Percentiles rank a stretch among this genome's conserved stretches.
phyloP scores from a whole-genome alignment of 2,113 vertebrate genomes.

The Mirza zaza region DNA sequence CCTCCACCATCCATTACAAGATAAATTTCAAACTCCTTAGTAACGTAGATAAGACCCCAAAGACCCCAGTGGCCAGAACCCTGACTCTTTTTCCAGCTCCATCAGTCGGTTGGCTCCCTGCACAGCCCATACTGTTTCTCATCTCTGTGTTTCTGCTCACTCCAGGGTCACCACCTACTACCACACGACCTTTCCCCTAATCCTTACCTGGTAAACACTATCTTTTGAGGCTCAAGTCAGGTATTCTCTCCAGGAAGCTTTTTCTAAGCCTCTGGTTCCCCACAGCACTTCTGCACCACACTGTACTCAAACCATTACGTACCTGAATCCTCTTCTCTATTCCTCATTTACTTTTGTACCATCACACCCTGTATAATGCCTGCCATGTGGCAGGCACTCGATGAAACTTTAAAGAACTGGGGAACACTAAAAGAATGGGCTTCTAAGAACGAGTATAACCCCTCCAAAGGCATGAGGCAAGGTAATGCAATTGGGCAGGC shows the following conservation, averaged over 20 bases:
- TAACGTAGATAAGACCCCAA: background rate
- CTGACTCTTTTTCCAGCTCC: background rate
- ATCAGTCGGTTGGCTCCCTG: background rate
- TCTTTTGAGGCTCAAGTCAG: background rate
- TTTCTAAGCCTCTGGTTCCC: background rate
- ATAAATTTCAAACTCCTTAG: constrained; percentile 16
- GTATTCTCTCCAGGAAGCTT: background rate
- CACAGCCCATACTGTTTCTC: background rate
- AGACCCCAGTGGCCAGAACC: background rate
- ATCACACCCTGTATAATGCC: background rate
- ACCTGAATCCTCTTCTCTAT: background rate
- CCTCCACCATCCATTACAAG: background rate
- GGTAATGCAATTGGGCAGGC: background rate
- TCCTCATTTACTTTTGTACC: constrained; percentile 1
- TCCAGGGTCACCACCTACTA: background rate
- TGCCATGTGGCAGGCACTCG: background rate
- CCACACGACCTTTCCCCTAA: background rate
- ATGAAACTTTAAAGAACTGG: background rate
- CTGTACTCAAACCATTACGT: background rate
- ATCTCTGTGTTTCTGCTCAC: background rate
- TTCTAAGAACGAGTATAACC: background rate
- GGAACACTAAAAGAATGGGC: background rate
- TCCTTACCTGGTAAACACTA: background rate
- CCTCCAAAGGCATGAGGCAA: background rate
- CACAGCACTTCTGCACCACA: background rate